These are phyloP conservation scores for Halichoeres trimaculatus DNA, from an alignment of 2,113 vertebrate species.

Conservation along the genomic window DNA sequence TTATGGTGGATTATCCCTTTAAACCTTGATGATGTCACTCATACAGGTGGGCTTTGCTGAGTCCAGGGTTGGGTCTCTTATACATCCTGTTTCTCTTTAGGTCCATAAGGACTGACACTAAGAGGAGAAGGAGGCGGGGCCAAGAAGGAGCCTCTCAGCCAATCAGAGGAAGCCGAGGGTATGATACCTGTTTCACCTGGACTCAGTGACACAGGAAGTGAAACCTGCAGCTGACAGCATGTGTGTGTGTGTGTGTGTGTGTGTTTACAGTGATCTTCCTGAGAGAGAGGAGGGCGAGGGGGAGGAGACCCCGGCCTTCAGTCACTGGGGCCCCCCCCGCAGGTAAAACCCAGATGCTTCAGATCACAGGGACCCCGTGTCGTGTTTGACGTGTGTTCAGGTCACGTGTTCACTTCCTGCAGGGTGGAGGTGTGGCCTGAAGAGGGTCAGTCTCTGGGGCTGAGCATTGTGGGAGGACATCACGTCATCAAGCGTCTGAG, in stretches of 20 bases:
- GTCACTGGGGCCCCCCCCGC: constrained; percentile 95
- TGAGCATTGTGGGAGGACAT: constrained; percentile 97
- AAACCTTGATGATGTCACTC: too few species aligned
- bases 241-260: constrained; percentile 26
- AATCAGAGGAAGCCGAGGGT: constrained; percentile 72
- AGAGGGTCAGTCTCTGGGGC: constrained; percentile 89
- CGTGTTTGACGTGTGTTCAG: background rate
- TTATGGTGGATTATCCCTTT: too few species aligned
- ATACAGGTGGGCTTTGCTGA: too few species aligned
- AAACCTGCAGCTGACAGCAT: background rate
- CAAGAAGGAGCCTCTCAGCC: constrained; percentile 53
- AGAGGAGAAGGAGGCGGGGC: constrained; percentile 70
- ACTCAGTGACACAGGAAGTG: background rate
- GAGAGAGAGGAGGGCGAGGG: constrained; percentile 97
- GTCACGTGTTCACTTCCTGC: background rate
- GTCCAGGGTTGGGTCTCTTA: too few species aligned
- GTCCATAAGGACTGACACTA: constrained; percentile 51
- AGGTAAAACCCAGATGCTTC: constrained; percentile 82
- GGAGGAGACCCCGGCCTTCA: constrained; percentile 94
- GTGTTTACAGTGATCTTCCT: constrained; percentile 87
- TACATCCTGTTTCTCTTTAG: constrained; percentile 38
- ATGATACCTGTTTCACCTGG: background rate
- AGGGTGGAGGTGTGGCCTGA: constrained; percentile 94
- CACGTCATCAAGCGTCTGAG: constrained; percentile 94
- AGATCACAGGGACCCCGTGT: too few species aligned